Evolutionary conservation across 1,140 invertebrate species (phyloP), one percentile per base, ranked within the genome.

Genomic region (Metopolophium dirhodum): DNA sequence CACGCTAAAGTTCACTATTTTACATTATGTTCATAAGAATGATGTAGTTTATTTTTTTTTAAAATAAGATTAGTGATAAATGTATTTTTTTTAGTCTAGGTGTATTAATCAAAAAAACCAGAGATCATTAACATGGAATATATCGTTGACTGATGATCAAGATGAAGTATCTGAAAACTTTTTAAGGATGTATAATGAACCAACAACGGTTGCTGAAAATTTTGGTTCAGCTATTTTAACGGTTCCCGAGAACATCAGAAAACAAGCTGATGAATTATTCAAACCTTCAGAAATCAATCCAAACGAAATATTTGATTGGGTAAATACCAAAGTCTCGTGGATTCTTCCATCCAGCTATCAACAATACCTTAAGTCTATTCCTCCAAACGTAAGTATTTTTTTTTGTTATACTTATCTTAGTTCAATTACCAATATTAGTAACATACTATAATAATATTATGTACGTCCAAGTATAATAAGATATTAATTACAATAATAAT

Each of bases 61-160:
- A 9, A 35, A 88, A 41, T 57, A 37, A 26, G 22, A 89, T 89
- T 57, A 89, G 45, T 54, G 51, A 89, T 57, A 23, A 57, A 57
- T 89, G 9, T 57, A 37, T 68, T 90, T 68, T 47, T 87, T 90
- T 61, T 45, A 90, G 89, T 47, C 37, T 45, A 90, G 57, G 7
- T 68, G 20, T 90, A 94, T 96, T 20, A 82, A 68, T 89, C 51
- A 87, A 45, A 93, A 93, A 51, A 54, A 93, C 41, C 41, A 89
- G 0, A 93, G 26, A 30, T 93, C 57, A 30, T 54, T 77, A 45
- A 92, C 90, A 91, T 93, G 93, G 77, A 41, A 93, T 54, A 85
- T 83, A 68, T 87, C 37, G 23, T 93, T 94, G 82, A 93, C 49
- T 49, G 54, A 91, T 61, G 93, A 93, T 77, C 92, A 93, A 87